Evolutionary conservation across 2,113 vertebrate species (phyloP).

Genomic region (Oenanthe melanoleuca): DNA sequence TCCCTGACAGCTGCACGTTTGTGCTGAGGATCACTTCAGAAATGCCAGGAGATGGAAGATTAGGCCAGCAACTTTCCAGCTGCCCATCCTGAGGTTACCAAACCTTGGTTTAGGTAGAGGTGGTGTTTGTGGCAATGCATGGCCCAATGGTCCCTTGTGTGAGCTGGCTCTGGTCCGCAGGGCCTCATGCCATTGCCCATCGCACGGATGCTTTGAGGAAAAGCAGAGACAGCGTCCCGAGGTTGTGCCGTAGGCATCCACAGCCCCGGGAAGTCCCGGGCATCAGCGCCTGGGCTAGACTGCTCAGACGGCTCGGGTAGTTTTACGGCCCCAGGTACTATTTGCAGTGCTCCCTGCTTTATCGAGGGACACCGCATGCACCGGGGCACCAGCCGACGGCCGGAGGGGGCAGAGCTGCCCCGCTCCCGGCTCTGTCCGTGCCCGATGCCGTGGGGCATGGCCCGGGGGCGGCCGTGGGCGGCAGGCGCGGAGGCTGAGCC

Average conservation of each 20-base stretch:
- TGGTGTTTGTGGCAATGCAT: accelerated
- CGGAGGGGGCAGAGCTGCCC: not conserved
- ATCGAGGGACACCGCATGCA: accelerated
- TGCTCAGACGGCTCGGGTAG: not conserved
- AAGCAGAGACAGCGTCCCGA: not conserved
- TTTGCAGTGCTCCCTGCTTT: not conserved
- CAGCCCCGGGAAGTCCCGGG: too few relatives aligned
- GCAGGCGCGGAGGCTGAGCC: not conserved
- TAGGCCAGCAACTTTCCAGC: not conserved
- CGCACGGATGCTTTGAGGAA: accelerated
- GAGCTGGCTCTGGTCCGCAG: too few relatives aligned
- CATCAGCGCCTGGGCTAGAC: too few relatives aligned
- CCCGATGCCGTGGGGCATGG: not conserved
- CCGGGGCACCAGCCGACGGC: too few relatives aligned
- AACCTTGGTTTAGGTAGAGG: not conserved
- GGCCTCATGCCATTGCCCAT: accelerated
- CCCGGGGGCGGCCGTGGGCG: not conserved
- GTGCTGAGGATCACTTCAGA: not conserved
- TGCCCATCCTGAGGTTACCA: not conserved
- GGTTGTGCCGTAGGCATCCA: not conserved
- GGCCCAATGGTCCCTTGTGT: accelerated
- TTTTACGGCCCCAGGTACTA: not conserved
- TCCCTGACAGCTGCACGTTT: accelerated
- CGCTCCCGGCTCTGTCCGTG: too few relatives aligned
- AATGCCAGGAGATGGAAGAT: not conserved